These are phyloP conservation scores for Pterobdella sp. DNA, from an alignment of 2,888 invertebrate species.

Conservation along the genomic window DNA sequence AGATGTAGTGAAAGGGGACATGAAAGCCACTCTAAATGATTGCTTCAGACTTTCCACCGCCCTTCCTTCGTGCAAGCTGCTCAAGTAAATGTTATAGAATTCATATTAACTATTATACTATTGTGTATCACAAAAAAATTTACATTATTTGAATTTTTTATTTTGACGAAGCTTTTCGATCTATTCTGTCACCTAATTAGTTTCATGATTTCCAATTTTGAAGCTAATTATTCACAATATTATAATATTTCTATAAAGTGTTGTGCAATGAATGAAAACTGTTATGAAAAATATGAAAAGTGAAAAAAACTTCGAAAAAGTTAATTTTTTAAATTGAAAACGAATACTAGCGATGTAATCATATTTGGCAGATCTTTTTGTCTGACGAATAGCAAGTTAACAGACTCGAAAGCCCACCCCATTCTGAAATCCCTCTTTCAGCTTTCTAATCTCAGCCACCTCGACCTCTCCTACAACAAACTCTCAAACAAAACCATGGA, in stretches of 20 bases:
- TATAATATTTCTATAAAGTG: too few species aligned
- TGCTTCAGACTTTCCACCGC: neutral
- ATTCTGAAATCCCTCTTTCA: neutral
- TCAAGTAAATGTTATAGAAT: neutral
- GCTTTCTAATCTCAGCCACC: neutral
- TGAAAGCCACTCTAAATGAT: neutral
- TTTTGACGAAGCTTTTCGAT: too few species aligned
- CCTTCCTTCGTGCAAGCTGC: neutral
- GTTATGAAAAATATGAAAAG: too few species aligned
- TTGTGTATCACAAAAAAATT: neutral
- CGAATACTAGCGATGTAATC: neutral
- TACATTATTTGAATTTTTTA: neutral
- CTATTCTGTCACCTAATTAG: too few species aligned
- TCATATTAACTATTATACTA: too few species aligned
- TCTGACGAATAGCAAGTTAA: neutral
- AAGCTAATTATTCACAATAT: too few species aligned
- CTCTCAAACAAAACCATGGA: constrained; percentile 2
- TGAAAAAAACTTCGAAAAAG: too few species aligned
- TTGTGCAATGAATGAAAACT: too few species aligned
- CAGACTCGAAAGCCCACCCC: neutral
- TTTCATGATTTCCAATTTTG: too few species aligned
- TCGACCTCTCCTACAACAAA: constrained; percentile 10
- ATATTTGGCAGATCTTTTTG: neutral
- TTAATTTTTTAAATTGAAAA: neutral
- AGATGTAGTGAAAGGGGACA: neutral